phyloP scores from a whole-genome alignment of 2,888 invertebrate genomes.

The Cephus pygmeus region DNA sequence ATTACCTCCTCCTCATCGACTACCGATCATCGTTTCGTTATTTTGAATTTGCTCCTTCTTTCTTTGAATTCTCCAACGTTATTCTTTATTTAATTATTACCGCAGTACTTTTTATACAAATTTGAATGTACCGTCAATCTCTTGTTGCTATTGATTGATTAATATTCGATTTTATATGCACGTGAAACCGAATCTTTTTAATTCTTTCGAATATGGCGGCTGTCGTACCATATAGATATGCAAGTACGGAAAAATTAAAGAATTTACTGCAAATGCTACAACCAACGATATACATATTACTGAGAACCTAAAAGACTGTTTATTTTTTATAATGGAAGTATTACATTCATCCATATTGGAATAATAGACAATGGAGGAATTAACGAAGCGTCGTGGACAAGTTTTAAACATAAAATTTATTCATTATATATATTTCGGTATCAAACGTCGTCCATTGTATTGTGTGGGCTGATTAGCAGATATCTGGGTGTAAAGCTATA shows the following conservation, averaged over 20 bases:
- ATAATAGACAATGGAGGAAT: neutral
- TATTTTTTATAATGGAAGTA: neutral
- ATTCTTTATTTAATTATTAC: neutral
- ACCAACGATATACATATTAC: neutral
- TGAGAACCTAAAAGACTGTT: neutral
- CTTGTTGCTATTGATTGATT: neutral
- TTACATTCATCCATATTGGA: neutral
- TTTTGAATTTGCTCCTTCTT: neutral
- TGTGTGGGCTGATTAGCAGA: neutral
- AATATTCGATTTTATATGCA: neutral
- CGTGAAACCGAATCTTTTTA: neutral
- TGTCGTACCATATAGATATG: neutral
- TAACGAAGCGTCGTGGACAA: neutral
- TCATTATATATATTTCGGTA: slow-evolving; percentile 3
- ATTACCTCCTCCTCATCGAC: neutral
- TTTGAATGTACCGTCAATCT: neutral
- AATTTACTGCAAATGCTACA: neutral
- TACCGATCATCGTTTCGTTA: neutral
- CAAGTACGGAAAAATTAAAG: neutral
- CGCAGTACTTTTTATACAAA: neutral
- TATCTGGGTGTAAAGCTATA: neutral
- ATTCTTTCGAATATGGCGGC: neutral
- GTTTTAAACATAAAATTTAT: slow-evolving; percentile 4
- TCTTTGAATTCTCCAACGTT: neutral
- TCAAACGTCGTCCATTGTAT: slow-evolving; percentile 3